Evolutionary conservation across 2,113 vertebrate genomes (phyloP).

Genomic region (Casuarius casuarius): DNA sequence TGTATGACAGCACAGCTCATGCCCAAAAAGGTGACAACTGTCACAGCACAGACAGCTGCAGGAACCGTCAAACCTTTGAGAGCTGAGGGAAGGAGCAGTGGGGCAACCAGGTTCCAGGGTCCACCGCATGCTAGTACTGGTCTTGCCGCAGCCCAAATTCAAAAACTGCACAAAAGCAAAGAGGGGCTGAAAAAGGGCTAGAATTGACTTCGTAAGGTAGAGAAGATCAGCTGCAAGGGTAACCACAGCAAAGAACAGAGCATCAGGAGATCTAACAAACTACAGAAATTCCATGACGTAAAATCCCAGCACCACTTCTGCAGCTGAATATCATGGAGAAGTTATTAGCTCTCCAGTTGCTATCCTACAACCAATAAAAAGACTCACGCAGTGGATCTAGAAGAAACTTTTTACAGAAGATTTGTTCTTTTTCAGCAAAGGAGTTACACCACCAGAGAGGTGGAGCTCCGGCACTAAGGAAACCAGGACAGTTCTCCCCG

Average conservation of each 20-base stretch:
- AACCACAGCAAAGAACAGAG: background rate
- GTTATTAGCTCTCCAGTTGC: background rate
- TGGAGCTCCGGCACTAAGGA: background rate
- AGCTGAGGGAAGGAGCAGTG: background rate
- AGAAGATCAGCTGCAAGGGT: background rate
- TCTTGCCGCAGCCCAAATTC: background rate
- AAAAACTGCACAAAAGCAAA: background rate
- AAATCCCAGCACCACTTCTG: background rate
- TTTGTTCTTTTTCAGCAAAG: background rate
- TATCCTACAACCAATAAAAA: background rate
- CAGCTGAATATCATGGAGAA: background rate
- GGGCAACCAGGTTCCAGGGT: background rate
- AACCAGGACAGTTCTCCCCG: background rate
- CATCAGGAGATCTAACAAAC: background rate
- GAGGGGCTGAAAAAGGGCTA: background rate
- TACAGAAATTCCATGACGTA: background rate
- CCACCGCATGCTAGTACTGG: background rate
- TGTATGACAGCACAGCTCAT: accelerated
- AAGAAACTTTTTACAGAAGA: background rate
- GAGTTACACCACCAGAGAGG: background rate
- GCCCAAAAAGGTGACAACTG: accelerated
- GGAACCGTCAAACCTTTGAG: background rate
- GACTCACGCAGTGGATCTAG: no score
- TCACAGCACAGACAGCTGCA: background rate
- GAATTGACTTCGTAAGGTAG: background rate